Evolutionary conservation across 2,797 vertebrate genomes (phyloP), one percentile per base, ranked within the genome.

Genomic region (Synanceia verrucosa): DNA sequence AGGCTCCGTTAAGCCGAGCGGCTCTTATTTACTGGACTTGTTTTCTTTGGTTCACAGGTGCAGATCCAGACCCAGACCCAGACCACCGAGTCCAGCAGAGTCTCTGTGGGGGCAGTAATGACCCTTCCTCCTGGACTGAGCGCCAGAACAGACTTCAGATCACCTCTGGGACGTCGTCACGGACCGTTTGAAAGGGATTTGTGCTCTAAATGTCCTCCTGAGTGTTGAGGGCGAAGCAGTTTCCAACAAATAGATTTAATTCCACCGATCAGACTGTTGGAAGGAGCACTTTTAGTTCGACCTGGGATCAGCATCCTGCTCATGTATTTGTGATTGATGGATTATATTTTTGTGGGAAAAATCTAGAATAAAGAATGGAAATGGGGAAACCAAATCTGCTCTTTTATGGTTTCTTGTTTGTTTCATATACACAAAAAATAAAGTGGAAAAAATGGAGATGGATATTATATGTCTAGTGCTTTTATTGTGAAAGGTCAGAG

Each of bases 11-110:
- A 83, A 70, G 78, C 75, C 58, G 61, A 50, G 33, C 53, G 19
- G n/a, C 44, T 16, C 68, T 70, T 84, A 82, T 83, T 86, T 83
- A 79, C 76, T 65, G 69, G 68, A 53, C 82, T 88, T 87, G 77
- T 83, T 87, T 88, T 86, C 67, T 65, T 76, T 79, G 16, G 77
- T 34, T 16, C 33, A 55, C 88, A 91, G 91, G 90, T 91, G 88
- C 83, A 82, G 78, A 50, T 52, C 18, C 59, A 14, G 76, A 55
- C 79, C 83, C 83, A 82, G 78, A 50, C 56, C 18, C 59, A 14
- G 76, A 55, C 79, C 83, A 81, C 73, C 79, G 66, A 60, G 83
- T 78, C 66, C 69, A 66, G 56, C 9, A n/a, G 39, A 0, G 73
- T 73, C 86, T 74, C 73, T 67, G 58, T 26, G 73, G 83, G 53